phyloP scores from a whole-genome alignment of 2,113 vertebrate species.

The Pongo pygmaeus region DNA sequence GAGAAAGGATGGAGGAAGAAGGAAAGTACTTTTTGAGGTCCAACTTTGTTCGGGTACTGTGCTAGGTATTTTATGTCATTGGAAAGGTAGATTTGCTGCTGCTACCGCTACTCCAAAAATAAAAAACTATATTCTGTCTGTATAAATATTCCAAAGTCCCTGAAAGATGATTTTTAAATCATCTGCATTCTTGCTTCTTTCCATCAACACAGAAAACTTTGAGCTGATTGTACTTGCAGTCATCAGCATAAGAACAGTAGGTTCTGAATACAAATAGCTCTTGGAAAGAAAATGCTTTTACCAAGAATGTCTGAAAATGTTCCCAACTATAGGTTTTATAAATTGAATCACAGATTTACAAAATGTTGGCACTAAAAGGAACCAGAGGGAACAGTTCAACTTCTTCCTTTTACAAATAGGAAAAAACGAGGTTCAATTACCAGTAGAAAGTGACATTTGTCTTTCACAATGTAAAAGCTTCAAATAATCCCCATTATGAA shows the following conservation, averaged over 20 bases:
- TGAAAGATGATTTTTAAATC: constrained; percentile 36
- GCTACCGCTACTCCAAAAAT: background rate
- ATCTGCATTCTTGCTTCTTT: constrained; percentile 1
- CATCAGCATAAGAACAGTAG: background rate
- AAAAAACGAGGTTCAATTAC: background rate
- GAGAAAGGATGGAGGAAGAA: background rate
- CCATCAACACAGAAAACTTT: constrained; percentile 27
- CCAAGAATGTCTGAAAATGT: background rate
- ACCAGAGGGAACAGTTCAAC: background rate
- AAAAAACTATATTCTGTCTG: background rate
- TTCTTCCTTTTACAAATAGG: constrained; percentile 13
- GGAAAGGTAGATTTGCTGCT: background rate
- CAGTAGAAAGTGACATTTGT: constrained; percentile 38
- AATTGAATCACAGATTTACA: constrained; percentile 32
- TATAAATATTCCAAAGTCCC: background rate
- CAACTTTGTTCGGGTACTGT: background rate
- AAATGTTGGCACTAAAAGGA: background rate
- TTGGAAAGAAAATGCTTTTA: constrained; percentile 42
- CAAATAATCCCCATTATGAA: background rate
- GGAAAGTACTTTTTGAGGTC: background rate
- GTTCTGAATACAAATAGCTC: background rate
- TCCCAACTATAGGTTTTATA: constrained; percentile 40
- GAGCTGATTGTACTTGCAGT: background rate
- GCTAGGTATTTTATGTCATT: background rate
- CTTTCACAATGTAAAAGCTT: background rate